Evolutionary conservation across 2,797 vertebrate genomes (phyloP).

Genomic region (Mallotus villosus): DNA sequence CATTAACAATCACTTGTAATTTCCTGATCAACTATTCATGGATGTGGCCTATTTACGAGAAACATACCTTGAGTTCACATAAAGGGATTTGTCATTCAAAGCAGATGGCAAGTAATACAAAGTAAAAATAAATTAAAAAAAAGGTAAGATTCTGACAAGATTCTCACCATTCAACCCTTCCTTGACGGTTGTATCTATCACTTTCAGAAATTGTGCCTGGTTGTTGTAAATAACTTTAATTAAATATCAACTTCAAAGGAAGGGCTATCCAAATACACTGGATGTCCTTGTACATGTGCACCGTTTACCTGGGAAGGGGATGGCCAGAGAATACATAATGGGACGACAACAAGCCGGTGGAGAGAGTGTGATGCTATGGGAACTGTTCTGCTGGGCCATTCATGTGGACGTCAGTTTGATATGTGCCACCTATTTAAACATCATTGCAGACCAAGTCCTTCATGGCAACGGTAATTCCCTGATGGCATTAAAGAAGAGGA

Average conservation of each 20-base stretch:
- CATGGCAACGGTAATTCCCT: background rate
- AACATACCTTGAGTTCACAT: background rate
- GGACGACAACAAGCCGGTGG: too few relatives aligned
- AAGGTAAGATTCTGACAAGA: background rate
- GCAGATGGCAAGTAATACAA: background rate
- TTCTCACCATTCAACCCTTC: background rate
- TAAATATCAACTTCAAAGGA: constrained; percentile 27
- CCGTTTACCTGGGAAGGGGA: too few relatives aligned
- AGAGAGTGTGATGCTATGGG: too few relatives aligned
- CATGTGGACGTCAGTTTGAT: too few relatives aligned
- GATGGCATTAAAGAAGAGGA: too few relatives aligned
- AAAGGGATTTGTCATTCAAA: background rate
- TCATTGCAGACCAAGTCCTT: constrained; percentile 24
- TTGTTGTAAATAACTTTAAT: constrained; percentile 21
- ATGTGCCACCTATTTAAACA: background rate
- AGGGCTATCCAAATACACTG: constrained; percentile 10
- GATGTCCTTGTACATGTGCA: background rate
- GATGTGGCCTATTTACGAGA: background rate
- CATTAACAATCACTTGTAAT: constrained; percentile 12
- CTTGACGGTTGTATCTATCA: background rate
- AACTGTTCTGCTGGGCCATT: too few relatives aligned
- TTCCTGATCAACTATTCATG: constrained; percentile 2
- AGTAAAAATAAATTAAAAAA: background rate
- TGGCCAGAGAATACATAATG: too few relatives aligned
- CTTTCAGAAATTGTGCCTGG: constrained; percentile 10